Evolutionary conservation across 2,888 invertebrate species (phyloP).

Genomic region (Drosophila acutilabella): DNA sequence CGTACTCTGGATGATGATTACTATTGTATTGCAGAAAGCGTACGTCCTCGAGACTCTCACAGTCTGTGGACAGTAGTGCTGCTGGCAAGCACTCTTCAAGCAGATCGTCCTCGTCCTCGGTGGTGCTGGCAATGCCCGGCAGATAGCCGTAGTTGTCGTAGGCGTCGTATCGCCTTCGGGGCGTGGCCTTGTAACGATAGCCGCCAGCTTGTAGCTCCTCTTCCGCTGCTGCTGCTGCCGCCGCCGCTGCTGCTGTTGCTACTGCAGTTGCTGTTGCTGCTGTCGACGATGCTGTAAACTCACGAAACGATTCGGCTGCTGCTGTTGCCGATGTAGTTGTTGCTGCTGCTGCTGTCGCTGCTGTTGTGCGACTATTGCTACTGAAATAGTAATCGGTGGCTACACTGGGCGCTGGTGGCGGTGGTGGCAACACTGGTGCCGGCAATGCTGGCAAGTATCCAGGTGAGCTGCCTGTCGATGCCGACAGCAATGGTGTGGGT

Average conservation of each 20-base stretch:
- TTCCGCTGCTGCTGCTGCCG: constrained; percentile 54
- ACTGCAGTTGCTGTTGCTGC: constrained; percentile 43
- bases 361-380: constrained; percentile 38
- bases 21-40: constrained; percentile 65
- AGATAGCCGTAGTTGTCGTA: constrained; percentile 76
- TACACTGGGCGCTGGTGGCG: constrained; percentile 72
- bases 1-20: constrained; percentile 56
- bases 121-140: constrained; percentile 73
- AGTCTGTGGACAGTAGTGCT: constrained; percentile 69
- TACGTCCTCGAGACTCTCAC: constrained; percentile 71
- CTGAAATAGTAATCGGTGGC: constrained; percentile 71
- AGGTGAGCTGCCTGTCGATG: constrained; percentile 71
- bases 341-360: constrained; percentile 37
- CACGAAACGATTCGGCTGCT: constrained; percentile 17
- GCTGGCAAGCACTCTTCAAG: constrained; percentile 70
- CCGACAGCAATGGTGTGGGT: constrained; percentile 74
- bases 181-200: constrained; percentile 73
- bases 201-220: constrained; percentile 75
- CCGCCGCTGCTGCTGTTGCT: constrained; percentile 48
- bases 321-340: constrained; percentile 41
- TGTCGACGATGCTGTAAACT: constrained; percentile 15
- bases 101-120: constrained; percentile 68
- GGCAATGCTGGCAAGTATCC: constrained; percentile 59
- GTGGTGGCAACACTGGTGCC: constrained; percentile 68
- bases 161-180: constrained; percentile 71